These are phyloP conservation scores for Forbesichthys agassizii DNA, from an alignment of 2,113 vertebrate genomes.

Conservation along the genomic window DNA sequence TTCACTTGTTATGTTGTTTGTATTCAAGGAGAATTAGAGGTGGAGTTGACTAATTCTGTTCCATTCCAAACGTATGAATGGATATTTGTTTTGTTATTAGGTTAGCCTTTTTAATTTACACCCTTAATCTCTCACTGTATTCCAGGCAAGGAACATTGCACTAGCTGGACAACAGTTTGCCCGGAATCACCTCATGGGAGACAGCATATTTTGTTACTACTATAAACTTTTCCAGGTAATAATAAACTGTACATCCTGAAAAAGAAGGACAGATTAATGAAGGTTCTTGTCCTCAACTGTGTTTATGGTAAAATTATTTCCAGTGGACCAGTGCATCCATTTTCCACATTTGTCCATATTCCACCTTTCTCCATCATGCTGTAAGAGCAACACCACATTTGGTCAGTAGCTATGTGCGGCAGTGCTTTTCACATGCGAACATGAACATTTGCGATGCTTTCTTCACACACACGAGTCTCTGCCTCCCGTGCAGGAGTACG, in stretches of 20 bases:
- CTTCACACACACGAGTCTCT: not conserved
- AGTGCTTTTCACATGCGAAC: not conserved
- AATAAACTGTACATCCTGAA: not conserved
- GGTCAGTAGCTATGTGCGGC: too few relatives aligned
- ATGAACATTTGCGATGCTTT: not conserved
- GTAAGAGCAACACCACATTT: too few relatives aligned
- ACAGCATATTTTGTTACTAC: constrained; percentile 94
- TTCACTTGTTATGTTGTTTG: not conserved
- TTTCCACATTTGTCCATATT: too few relatives aligned
- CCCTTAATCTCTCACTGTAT: not conserved
- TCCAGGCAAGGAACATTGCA: constrained; percentile 88
- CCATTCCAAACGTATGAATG: too few relatives aligned
- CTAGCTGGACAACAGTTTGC: constrained; percentile 90
- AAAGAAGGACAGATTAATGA: too few relatives aligned
- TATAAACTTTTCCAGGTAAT: constrained; percentile 93
- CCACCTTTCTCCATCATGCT: too few relatives aligned
- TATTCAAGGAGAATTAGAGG: too few relatives aligned
- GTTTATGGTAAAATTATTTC: too few relatives aligned
- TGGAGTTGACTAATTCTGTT: too few relatives aligned
- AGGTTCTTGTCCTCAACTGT: too few relatives aligned
- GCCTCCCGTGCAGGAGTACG: constrained; percentile 80
- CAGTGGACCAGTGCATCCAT: too few relatives aligned
- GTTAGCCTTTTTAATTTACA: not conserved
- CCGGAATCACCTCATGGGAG: constrained; percentile 89
- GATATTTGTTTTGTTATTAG: not conserved